Evolutionary conservation across 1,140 invertebrate genomes (phyloP), one percentile per base, ranked within the genome.

Genomic region (Trichonephila clavipes): DNA sequence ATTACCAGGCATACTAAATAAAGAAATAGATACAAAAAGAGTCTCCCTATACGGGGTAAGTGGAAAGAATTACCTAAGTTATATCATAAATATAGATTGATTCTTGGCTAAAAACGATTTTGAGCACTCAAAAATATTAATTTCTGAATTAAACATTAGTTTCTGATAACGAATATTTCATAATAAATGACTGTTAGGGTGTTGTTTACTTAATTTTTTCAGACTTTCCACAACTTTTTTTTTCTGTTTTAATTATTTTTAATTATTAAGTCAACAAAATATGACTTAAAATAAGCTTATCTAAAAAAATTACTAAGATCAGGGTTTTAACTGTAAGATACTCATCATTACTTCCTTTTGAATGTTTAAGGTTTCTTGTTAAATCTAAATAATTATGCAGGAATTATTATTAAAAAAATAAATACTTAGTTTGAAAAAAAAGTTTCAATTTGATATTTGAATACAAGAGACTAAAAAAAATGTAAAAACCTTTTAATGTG

Each of bases 31-130:
- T 18, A 19, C 18, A 40, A 40, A 77, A 77, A 40, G 4, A 40
- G 28, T 4, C 0, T 40, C 72, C 5, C 72, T 14, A 34, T 28
- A 77, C 18, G 28, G 18, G 72, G 34, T 18, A 77, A 34, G 5
- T 34, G 34, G 72, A 77, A 77, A 40, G 34, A 16, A 77, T 77
- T 28, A 34, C 34, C 34, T 77, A 77, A 19, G 18, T 77, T 34
- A 14, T 77, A 34, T 77, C 72, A 77, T 77, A 77, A 77, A 77
- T 77, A 28, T 34, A 34, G 72, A 77, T 77, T 77, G 72, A 77
- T 77, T 77, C 34, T 34, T 77, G 19, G 72, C 28, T 34, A 77
- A 77, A 51, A 51, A 18, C 14, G 14, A 16, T 77, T 77, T 77
- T 34, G 14, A 34, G 72, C 72, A 77, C 51, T 51, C 24, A 77